These are phyloP conservation scores for Nephrotoma appendiculata DNA, from an alignment of 2,888 invertebrate species.

Conservation along the genomic window DNA sequence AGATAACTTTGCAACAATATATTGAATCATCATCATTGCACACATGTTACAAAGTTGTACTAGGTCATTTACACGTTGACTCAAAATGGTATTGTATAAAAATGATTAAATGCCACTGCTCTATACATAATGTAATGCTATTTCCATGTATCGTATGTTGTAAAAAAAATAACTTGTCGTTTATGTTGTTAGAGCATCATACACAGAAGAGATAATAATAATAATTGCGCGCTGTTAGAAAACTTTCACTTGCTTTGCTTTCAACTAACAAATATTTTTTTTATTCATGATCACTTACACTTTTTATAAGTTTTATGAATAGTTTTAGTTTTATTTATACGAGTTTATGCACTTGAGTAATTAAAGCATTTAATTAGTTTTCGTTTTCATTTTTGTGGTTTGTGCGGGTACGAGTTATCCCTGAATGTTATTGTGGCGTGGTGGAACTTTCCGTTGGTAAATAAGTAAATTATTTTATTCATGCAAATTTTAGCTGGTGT, in stretches of 20 bases:
- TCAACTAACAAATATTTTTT: not conserved
- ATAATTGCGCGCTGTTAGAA: not conserved
- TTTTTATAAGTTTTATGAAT: not conserved
- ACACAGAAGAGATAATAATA: not conserved
- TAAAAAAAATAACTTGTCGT: not conserved
- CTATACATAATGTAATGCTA: not conserved
- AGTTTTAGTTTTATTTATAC: not conserved
- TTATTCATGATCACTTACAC: not conserved
- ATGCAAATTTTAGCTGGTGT: too few species aligned
- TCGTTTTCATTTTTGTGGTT: not conserved
- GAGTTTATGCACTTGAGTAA: not conserved
- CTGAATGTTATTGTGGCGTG: too few species aligned
- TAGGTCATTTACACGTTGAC: not conserved
- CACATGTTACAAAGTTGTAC: not conserved
- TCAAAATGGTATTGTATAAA: not conserved
- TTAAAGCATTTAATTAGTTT: not conserved
- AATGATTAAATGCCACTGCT: not conserved
- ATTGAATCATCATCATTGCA: not conserved
- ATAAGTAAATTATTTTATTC: too few species aligned
- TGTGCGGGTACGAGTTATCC: not conserved
- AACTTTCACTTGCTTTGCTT: not conserved
- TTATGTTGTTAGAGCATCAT: not conserved
- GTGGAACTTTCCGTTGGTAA: too few species aligned
- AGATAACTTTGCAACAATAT: not conserved
- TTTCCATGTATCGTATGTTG: not conserved